Base-by-base conservation (phyloP, 1,140 invertebrate species). In the Apis cerana region DNA sequence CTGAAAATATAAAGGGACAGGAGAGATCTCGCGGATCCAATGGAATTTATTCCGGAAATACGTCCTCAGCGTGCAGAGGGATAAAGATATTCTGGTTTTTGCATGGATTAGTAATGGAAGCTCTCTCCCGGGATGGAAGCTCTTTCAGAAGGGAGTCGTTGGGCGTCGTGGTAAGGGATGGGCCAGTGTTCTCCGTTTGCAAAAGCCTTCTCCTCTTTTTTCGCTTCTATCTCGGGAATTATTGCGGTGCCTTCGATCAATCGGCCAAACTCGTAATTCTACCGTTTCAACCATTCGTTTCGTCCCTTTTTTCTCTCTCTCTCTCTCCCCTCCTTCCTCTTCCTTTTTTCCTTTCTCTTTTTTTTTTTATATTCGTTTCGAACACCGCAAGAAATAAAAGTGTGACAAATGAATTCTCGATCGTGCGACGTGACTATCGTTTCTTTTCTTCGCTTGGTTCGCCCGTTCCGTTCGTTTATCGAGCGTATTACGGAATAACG, bases 31-130 rank as follows among this genome's bases (percentile, higher is more conserved):
- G 71, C 70, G 62, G 84, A 75, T 64, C 79, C 74, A 86, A 85
- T 85, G 88, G 91, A 94, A 93, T 93, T 94, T 93, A 93, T 94
- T 93, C 92, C 91, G 92, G 92, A 93, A 93, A 93, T 93, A 94
- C 93, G 92, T 93, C 91, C 90, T 91, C 91, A 90, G 91, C 90
- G 92, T 91, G 89, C 91, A 90, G 90, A 92, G 91, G 93, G 93
- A 93, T 94, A 93, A 94, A 93, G 93, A 93, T 94, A 93, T 93
- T 94, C 93, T 91, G 93, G 92, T 93, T 94, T 94, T 94, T 94
- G 93, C 93, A 93, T 94, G 93, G 93, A 93, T 93, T 94, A 93
- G 93, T 93, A 94, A 93, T 93, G 91, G 92, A 93, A 93, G 92
- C 92, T 93, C 93, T 91, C 88, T 92, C 91, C 89, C 91, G 92